Conservation (phyloP, 2,113 vertebrate species). For the Periophthalmodon schlosseri region DNA sequence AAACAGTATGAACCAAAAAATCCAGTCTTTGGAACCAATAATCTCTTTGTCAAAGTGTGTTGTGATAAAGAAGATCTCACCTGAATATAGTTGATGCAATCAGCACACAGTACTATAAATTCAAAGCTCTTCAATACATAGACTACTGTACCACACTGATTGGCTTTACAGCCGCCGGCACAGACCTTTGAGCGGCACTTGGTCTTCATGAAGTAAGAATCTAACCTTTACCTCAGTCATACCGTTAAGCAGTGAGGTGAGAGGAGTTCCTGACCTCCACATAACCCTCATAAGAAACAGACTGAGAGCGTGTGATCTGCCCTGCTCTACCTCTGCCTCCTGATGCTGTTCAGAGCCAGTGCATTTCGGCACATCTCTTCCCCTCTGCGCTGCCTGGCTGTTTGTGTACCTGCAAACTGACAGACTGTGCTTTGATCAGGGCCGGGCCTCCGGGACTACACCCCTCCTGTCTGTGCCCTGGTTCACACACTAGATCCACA, state of each 20-base stretch:
- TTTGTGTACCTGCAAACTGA: slow-evolving; percentile 68
- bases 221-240: slow-evolving; percentile 20
- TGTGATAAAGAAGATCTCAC: too few relatives aligned
- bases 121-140: neutral
- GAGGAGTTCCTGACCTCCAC: slow-evolving; percentile 52
- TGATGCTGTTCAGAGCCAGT: slow-evolving; percentile 11
- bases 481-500: slow-evolving; percentile 27
- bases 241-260: slow-evolving; percentile 26
- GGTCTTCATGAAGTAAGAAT: slow-evolving; percentile 22
- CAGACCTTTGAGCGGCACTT: slow-evolving; percentile 25
- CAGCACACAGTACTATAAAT: neutral
- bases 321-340: slow-evolving; percentile 29
- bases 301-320: slow-evolving; percentile 58
- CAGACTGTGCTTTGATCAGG: slow-evolving; percentile 71
- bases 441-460: slow-evolving; percentile 52
- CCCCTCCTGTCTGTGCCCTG: slow-evolving; percentile 31
- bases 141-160: neutral
- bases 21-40: too few relatives aligned
- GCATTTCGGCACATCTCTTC: slow-evolving; percentile 18
- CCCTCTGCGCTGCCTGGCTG: slow-evolving; percentile 45
- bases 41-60: too few relatives aligned
- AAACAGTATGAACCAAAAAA: too few relatives aligned
- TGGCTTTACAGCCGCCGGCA: neutral
- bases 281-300: slow-evolving; percentile 60
- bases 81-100: too few relatives aligned